Conservation (phyloP, 2,113 vertebrate genomes). For the Megaceryle maxima region DNA sequence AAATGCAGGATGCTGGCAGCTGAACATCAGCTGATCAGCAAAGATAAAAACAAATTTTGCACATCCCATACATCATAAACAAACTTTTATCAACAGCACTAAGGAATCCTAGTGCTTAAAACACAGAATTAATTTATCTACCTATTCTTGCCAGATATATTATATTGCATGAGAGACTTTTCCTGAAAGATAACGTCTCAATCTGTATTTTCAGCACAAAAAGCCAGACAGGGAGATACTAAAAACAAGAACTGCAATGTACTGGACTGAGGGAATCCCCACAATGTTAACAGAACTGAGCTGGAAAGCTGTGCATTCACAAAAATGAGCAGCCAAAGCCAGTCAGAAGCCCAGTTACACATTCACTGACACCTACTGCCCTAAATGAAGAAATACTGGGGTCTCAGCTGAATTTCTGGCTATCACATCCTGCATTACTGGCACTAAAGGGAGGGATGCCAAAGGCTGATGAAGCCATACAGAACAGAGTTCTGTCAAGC, state of each 20-base stretch:
- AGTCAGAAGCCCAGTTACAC: background rate
- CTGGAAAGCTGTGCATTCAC: background rate
- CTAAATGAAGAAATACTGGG: background rate
- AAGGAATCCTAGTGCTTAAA: background rate
- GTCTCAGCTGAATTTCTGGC: background rate
- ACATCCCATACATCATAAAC: background rate
- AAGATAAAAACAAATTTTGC: background rate
- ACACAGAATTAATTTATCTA: background rate
- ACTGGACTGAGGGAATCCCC: background rate
- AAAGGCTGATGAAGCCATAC: background rate
- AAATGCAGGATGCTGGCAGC: background rate
- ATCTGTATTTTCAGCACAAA: background rate
- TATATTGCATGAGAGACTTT: background rate
- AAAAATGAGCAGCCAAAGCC: rapidly evolving
- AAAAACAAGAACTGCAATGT: rapidly evolving
- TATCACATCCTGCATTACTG: rapidly evolving
- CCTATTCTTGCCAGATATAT: background rate
- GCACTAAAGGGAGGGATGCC: background rate
- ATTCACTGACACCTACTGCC: rapidly evolving
- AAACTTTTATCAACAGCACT: background rate
- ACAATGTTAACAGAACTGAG: background rate
- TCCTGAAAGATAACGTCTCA: background rate
- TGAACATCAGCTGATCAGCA: background rate
- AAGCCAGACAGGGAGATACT: background rate
- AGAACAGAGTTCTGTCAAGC: background rate